A percentile compares a stretch with the other conserved stretches of the same genome.
Conservation (phyloP, 2,888 invertebrate genomes). For the Dolichopus griseipennis region DNA sequence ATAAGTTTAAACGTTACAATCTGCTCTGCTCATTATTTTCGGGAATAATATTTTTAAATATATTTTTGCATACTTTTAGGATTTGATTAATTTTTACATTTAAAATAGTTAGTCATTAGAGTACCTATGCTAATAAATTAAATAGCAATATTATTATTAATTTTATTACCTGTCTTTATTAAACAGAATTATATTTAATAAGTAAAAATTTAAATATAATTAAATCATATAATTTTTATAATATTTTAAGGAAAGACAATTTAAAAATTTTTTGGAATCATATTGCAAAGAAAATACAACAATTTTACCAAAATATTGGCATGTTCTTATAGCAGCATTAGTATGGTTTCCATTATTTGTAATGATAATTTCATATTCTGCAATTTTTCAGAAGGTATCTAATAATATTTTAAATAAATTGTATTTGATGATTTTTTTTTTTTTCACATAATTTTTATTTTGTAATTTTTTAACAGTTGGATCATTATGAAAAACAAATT, state of each 20-base stretch:
- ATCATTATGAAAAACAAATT: constrained; percentile 55
- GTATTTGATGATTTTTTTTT: no score
- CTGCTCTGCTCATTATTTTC: no score
- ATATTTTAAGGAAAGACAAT: constrained; percentile 54
- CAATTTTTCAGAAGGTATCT: constrained; percentile 60
- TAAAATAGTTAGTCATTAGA: no score
- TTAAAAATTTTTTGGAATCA: constrained; percentile 66
- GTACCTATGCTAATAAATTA: no score
- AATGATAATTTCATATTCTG: constrained; percentile 64
- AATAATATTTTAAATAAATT: background rate
- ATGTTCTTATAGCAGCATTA: constrained; percentile 61
- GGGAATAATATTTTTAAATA: no score
- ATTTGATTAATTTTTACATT: no score
- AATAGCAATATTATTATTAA: no score
- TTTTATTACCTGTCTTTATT: no score
- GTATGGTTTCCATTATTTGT: constrained; percentile 70
- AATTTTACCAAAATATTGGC: constrained; percentile 65
- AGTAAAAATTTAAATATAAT: background rate
- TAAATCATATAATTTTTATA: no score
- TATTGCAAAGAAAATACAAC: constrained; percentile 63
- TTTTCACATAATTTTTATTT: background rate
- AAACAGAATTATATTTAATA: no score
- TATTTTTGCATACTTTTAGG: no score
- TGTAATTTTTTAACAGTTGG: constrained; percentile 46
- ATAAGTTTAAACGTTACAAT: no score